Conservation (phyloP, 37 sponge, comb jelly and placozoan genomes). For the Lycopodina hypogea region DNA sequence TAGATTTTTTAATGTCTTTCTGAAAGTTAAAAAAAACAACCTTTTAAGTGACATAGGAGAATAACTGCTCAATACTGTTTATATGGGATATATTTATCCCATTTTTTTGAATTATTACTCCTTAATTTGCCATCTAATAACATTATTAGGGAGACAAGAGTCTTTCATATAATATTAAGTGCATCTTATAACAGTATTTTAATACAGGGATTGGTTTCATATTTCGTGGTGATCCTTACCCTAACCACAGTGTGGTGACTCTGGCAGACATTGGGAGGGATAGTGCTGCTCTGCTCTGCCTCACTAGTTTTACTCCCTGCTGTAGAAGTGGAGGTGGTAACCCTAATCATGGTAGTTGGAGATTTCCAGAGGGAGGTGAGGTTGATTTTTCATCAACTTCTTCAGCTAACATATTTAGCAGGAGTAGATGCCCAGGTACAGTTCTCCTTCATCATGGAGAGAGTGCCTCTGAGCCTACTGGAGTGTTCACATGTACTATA, state of each 20-base stretch:
- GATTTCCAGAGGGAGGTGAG: neutral
- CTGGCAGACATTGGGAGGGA: conserved; percentile 10
- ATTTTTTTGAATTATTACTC: no score
- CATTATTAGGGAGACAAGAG: no score
- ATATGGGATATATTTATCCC: no score
- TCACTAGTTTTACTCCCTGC: neutral
- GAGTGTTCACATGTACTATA: conserved; percentile 25
- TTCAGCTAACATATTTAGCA: neutral
- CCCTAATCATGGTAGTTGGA: neutral
- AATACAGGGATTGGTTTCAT: conserved; percentile 1
- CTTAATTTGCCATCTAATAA: no score
- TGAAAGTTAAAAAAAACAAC: no score
- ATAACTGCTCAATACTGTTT: no score
- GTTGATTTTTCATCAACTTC: neutral
- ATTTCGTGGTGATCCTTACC: neutral
- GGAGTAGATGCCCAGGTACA: neutral
- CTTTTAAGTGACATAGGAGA: no score
- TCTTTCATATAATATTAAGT: neutral
- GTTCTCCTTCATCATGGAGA: neutral
- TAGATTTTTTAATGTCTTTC: no score
- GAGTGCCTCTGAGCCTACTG: neutral
- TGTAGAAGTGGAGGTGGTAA: neutral
- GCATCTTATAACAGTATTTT: neutral
- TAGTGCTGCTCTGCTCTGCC: conserved; percentile 7
- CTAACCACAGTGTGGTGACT: conserved; percentile 23